Base-by-base conservation (phyloP, 2,113 vertebrate species). In the Erythrocercus mccallii region DNA sequence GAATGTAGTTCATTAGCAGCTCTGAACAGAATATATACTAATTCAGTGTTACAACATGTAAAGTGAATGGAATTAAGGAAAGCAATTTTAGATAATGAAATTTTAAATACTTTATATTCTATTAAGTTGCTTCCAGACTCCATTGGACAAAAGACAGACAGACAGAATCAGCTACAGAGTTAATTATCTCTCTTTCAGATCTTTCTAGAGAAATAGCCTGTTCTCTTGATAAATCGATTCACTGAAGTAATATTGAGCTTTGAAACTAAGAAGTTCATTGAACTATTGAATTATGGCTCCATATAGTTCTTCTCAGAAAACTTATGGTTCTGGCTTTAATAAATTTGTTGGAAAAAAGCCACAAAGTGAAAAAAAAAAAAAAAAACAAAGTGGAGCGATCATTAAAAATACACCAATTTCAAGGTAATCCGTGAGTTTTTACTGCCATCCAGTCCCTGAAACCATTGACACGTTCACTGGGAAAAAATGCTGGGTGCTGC, bases 141-240 rank as follows among this genome's bases (percentile, higher is more conserved):
- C 79, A 58, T 12, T 8, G 31, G 92, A 96, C 81, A 83, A 94
- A 95, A 95, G 92, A 96, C 94, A 97, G 91, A 94, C 91, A 91
- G 93, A 95, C 94, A 96, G 73, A 96, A 81, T 44, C 74, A 92
- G 81, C 58, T 76, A 57, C 27, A 95, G 96, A 95, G 93, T 90
- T 96, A 96, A 97, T 97, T 96, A 97, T 71, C 85, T 62, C 42
- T 90, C 79, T 89, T 96, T 96, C 64, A 96, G 94, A 91, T 96
- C 95, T 80, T 95, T 85, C 77, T 62, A 92, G 92, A 58, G 33
- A 89, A 94, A 93, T 54, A 93, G 78, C 19, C 87, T 93, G 89
- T 73, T 91, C 57, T 82, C 47, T n/a, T 86, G 90, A 96, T 72
- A 96, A 96, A 94, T 54, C 42, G 79, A 89, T 86, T 88, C 86